Percentiles rank a stretch among this genome's conserved stretches.
Evolutionary conservation across 2,888 invertebrate genomes (phyloP).

Genomic region (Sepiola atlantica): DNA sequence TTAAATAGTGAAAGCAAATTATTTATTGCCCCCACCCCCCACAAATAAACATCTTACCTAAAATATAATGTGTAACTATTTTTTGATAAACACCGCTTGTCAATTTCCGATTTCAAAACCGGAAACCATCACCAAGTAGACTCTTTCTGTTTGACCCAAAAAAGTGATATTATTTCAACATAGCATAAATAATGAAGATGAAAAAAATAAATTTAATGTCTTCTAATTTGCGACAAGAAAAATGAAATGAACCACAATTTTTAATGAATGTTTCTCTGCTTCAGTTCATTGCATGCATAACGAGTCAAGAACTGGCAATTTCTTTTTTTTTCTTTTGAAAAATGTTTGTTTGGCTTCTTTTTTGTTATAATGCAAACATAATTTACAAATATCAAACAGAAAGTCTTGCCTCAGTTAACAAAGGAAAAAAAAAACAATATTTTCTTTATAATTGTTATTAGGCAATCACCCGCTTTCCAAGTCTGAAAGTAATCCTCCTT

Average conservation of each 20-base stretch:
- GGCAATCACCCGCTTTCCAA: not conserved
- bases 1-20: too few species aligned
- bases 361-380: not conserved
- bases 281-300: not conserved
- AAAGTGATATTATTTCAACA: not conserved
- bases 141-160: too few species aligned
- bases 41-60: too few species aligned
- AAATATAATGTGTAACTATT: too few species aligned
- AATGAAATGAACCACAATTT: not conserved
- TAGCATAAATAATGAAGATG: not conserved
- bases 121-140: too few species aligned
- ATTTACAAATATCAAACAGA: not conserved
- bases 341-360: not conserved
- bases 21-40: too few species aligned
- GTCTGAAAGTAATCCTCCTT: not conserved
- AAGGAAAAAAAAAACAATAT: too few species aligned
- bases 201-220: not conserved
- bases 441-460: not conserved
- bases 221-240: not conserved
- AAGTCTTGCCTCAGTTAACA: not conserved
- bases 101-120: too few species aligned
- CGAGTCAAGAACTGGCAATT: not conserved
- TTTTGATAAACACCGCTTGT: too few species aligned
- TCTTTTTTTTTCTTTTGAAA: not conserved
- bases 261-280: not conserved